Base-by-base conservation (phyloP, 2,888 invertebrate genomes). In the Rhingia rostrata region DNA sequence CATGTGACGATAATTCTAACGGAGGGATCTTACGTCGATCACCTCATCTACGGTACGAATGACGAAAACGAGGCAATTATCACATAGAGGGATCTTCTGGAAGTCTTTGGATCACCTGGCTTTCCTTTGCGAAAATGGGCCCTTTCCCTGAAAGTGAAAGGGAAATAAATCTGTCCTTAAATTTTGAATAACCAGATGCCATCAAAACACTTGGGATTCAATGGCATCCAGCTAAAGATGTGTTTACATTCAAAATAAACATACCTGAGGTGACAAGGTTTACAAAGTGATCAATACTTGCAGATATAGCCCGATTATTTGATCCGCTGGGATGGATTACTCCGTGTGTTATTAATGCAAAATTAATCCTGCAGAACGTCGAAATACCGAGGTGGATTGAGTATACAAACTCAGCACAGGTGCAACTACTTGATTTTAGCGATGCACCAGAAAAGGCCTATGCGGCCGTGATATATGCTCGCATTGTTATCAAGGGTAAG, bases 11-110 rank as follows among this genome's bases (percentile, higher is more conserved):
- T 41, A 6, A 53, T 49, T 10, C 56, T 86, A 3, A 63, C 51
- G n/a, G 47, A 61, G 9, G 82, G 82, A 51, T 86, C 86, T 43
- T 86, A 86, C 58, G 86, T 87, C 22, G 86, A 87, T n/a, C 63
- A 73, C 9, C 22, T 61, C 5, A 74, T 64, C 7, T 74, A 74
- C 43, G 77, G 77, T 9, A 12, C 61, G 7, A 74, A 74, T 41
- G 41, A 47, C 6, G 37, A 61, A 45, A 14, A 39, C 12, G 53
- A 66, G 3, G 66, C 67, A 4, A 12, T 53, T 32, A 47, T 2
- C 0, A 10, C 72, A 32, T 70, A 64, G 58, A 14, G 10, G 4
- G 63, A 70, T 0, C 41, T 58, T 9, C 6, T 39, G 4, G n/a
- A 14, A 5, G 12, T 61, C 0, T 30, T 66, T 0, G 12, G 43